A percentile compares a stretch with the other conserved stretches of the same genome.
phyloP scores from a whole-genome alignment of 2,113 vertebrate genomes.

The Dascyllus trimaculatus region DNA sequence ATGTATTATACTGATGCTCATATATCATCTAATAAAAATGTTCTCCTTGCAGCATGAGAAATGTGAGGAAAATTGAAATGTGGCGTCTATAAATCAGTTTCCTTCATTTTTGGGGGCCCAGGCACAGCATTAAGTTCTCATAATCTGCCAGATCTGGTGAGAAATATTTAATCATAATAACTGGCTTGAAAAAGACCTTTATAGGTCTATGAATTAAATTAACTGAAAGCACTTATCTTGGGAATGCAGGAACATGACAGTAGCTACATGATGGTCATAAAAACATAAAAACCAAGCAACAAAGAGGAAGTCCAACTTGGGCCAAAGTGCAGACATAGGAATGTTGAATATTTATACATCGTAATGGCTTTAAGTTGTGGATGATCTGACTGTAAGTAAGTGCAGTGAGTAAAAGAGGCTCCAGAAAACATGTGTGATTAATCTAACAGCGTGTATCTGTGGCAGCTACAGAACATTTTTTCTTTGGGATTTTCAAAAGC shows the following conservation, averaged over 20 bases:
- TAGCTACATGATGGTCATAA: slow-evolving; percentile 58
- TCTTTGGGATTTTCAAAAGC: not conserved
- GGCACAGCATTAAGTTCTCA: not conserved
- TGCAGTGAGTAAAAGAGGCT: not conserved
- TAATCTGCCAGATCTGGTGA: not conserved
- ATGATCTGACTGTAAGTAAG: slow-evolving; percentile 2
- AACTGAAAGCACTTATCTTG: slow-evolving; percentile 20
- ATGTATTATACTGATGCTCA: not conserved
- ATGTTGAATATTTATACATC: slow-evolving; percentile 22
- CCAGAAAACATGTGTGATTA: not conserved
- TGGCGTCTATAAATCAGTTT: not conserved
- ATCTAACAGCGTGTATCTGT: not conserved
- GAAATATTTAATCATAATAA: slow-evolving; percentile 3
- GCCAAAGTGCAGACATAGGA: slow-evolving; percentile 23
- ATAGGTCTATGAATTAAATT: not conserved
- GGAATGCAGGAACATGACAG: slow-evolving; percentile 24
- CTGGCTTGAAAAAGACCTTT: not conserved
- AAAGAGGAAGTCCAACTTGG: slow-evolving; percentile 63
- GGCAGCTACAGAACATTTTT: not conserved
- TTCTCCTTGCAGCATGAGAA: not conserved
- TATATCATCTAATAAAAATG: not conserved
- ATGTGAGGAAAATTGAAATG: slow-evolving; percentile 3
- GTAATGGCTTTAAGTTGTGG: not conserved
- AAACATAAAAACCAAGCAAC: slow-evolving; percentile 57
- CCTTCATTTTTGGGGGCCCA: not conserved